Evolutionary conservation across 2,888 invertebrate species (phyloP).

Genomic region (Netelia inedita): DNA sequence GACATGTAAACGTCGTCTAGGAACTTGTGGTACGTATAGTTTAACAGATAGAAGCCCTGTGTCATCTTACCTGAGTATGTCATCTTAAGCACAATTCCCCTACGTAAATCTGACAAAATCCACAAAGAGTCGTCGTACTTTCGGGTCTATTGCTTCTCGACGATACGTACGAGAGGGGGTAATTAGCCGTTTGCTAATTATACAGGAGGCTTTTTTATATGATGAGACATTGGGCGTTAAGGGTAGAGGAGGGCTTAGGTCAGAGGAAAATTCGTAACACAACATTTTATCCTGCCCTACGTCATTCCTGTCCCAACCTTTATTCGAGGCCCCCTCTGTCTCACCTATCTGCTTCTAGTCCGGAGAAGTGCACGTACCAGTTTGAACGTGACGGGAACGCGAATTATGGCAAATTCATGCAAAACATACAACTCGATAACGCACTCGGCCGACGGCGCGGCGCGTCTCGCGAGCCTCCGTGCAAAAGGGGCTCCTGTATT

Average conservation of each 20-base stretch:
- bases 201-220: too few species aligned
- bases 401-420: slow-evolving; percentile 75
- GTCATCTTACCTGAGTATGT: too few species aligned
- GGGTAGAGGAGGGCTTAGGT: neutral
- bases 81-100: too few species aligned
- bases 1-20: too few species aligned
- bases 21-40: too few species aligned
- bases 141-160: neutral
- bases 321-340: slow-evolving; percentile 12
- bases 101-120: too few species aligned
- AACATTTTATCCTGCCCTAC: neutral
- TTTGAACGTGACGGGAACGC: slow-evolving; percentile 74
- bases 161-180: neutral
- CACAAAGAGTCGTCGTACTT: neutral
- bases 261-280: too few species aligned
- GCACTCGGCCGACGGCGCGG: slow-evolving; percentile 62
- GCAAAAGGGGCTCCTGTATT: neutral
- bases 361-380: slow-evolving; percentile 66
- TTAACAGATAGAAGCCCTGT: too few species aligned
- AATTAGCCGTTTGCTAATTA: neutral
- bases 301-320: slow-evolving; percentile 7
- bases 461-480: slow-evolving; percentile 21
- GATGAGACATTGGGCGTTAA: too few species aligned
- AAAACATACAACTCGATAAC: slow-evolving; percentile 74
- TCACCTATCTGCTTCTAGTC: slow-evolving; percentile 32